Evolutionary conservation across 2,113 vertebrate species (phyloP), one percentile per base, ranked within the genome.

Genomic region (Clarias batrachus): DNA sequence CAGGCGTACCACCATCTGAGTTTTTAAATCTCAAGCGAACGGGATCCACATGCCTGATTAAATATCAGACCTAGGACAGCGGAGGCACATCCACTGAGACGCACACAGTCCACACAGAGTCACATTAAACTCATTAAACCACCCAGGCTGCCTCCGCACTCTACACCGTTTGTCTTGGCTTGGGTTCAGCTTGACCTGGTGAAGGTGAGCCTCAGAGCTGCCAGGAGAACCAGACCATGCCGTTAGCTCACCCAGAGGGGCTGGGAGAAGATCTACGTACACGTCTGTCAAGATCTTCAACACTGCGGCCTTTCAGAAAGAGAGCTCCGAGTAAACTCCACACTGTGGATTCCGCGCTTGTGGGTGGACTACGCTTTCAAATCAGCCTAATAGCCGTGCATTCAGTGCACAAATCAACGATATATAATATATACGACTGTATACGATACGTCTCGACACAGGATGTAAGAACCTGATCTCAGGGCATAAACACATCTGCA

Each of bases 141-240:
- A 87, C 87, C 85, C 88, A 86, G 73, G 65, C 73, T 62, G 83
- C 89, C 85, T 73, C 88, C 25, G 85, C 89, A 88, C 86, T 81
- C 78, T 85, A 82, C 71, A 82, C 48, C 89, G 87, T 92, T 93
- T 91, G 85, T 86, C 60, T 93, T 94, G 92, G 92, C 91, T 14
- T 25, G 4, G 56, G 33, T 87, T 87, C 85, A 83, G 78, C 54
- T 79, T 83, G 83, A 77, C 83, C 87, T 81, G 63, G 66, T 90
- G 87, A 87, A 89, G 89, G 89, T 85, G 86, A 88, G 65, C 68
- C 79, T 85, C 71, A 88, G 88, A 87, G 70, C 87, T 82, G 86
- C 57, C 48, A 54, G 76, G 86, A 81, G 89, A 83, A 65, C 85
- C 41, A 62, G 92, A 92, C 90, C 91, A 90, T 87, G 90, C 86